Conservation (phyloP, 2,888 invertebrate species). For the Leucoptera coffeella region DNA sequence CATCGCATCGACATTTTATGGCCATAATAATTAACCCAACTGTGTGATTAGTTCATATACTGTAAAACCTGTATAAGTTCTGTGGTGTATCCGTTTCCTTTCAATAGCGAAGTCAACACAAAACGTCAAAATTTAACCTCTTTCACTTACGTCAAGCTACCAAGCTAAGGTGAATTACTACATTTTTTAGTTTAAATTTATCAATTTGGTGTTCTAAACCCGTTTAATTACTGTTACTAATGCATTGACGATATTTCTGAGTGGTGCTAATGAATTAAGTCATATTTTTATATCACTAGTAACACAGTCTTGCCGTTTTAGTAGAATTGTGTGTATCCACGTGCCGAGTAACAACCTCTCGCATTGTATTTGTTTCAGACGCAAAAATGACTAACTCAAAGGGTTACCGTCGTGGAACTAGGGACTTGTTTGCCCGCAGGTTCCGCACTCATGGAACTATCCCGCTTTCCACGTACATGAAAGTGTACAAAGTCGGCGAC, state of each 20-base stretch:
- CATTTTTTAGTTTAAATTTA: background rate
- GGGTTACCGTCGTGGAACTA: slow-evolving; percentile 97
- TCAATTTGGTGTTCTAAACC: too few species aligned
- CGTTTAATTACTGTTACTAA: too few species aligned
- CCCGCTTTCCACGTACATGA: slow-evolving; percentile 94
- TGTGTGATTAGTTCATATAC: too few species aligned
- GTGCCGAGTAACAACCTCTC: too few species aligned
- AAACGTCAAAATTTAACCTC: slow-evolving; percentile 29
- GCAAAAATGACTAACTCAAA: slow-evolving; percentile 96
- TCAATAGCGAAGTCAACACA: slow-evolving; percentile 9
- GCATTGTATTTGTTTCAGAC: slow-evolving; percentile 29
- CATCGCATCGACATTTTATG: too few species aligned
- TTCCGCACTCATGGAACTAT: slow-evolving; percentile 96
- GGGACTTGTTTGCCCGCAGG: slow-evolving; percentile 94
- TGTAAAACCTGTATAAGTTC: too few species aligned
- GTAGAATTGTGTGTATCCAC: background rate
- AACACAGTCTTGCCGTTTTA: background rate
- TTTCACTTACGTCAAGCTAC: slow-evolving; percentile 40
- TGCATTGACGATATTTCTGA: too few species aligned
- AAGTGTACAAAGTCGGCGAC: slow-evolving; percentile 96
- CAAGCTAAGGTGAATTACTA: slow-evolving; percentile 34
- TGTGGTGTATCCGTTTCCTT: slow-evolving; percentile 3
- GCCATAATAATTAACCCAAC: too few species aligned
- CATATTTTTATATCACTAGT: too few species aligned
- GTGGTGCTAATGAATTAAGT: too few species aligned